These are phyloP conservation scores for Notolepis coatsorum DNA, from an alignment of 2,797 vertebrate species.

Conservation along the genomic window DNA sequence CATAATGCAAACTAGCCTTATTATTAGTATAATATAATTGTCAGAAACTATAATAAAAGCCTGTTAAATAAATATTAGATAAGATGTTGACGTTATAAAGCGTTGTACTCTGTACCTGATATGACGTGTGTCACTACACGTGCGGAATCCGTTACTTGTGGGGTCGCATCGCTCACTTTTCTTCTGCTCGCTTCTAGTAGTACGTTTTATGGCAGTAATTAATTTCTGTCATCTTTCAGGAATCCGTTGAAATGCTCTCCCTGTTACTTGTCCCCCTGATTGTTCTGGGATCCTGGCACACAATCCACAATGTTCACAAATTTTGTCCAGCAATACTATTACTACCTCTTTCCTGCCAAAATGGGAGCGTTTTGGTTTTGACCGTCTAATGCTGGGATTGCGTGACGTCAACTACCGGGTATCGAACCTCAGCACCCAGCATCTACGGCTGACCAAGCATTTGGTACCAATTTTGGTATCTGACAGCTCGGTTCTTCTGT, in stretches of 20 bases:
- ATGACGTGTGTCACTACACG: conserved; percentile 10
- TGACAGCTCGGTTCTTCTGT: no score
- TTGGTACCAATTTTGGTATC: no score
- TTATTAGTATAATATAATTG: not conserved
- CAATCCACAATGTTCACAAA: no score
- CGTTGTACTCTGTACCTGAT: not conserved
- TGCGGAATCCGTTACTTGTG: not conserved
- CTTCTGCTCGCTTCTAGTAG: not conserved
- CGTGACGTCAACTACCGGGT: no score
- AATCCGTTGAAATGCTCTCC: not conserved
- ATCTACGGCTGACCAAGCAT: no score
- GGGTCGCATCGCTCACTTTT: conserved; percentile 7
- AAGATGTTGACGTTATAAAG: not conserved
- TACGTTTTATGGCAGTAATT: conserved; percentile 3
- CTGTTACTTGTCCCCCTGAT: not conserved
- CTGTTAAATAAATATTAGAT: not conserved
- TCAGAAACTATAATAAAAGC: not conserved
- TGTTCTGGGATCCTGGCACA: no score
- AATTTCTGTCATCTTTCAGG: not conserved
- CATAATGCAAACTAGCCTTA: not conserved
- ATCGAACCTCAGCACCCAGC: no score
- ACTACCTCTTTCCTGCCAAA: no score
- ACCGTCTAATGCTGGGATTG: no score
- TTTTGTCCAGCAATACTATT: no score
- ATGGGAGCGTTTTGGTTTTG: no score